These are phyloP conservation scores for Galendromus occidentalis DNA, from an alignment of 1,140 invertebrate genomes.

Conservation along the genomic window DNA sequence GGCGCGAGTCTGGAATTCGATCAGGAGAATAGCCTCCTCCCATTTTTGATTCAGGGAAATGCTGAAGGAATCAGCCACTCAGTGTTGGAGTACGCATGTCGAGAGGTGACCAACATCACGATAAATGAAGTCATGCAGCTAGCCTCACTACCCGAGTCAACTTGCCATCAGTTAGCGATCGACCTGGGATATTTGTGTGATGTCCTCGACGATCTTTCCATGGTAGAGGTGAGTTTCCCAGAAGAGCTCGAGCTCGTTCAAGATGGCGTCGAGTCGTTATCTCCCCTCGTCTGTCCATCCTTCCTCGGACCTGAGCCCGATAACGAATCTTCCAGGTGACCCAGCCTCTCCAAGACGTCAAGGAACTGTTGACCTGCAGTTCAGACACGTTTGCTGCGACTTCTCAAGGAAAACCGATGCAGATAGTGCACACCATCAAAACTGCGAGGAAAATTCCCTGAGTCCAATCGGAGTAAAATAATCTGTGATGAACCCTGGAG, in stretches of 20 bases:
- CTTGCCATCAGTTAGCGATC: neutral
- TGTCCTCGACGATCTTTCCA: slow-evolving; percentile 3
- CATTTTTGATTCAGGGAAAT: no score
- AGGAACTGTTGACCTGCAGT: neutral
- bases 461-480: no score
- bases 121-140: slow-evolving; percentile 8
- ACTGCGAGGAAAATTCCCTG: neutral
- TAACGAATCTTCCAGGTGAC: neutral
- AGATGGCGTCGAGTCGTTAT: no score
- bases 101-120: slow-evolving; percentile 5
- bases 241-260: no score
- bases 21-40: no score
- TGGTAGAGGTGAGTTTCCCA: slow-evolving; percentile 5
- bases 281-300: no score
- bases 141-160: neutral
- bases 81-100: neutral
- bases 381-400: neutral
- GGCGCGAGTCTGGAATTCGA: no score
- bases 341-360: neutral
- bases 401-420: slow-evolving; percentile 9
- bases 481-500: no score
- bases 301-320: no score
- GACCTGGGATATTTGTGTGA: slow-evolving; percentile 5
- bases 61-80: neutral
- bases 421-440: slow-evolving; percentile 6